Evolutionary conservation across 2,888 invertebrate species (phyloP).

Genomic region (Rhimphoctona megacephalus): DNA sequence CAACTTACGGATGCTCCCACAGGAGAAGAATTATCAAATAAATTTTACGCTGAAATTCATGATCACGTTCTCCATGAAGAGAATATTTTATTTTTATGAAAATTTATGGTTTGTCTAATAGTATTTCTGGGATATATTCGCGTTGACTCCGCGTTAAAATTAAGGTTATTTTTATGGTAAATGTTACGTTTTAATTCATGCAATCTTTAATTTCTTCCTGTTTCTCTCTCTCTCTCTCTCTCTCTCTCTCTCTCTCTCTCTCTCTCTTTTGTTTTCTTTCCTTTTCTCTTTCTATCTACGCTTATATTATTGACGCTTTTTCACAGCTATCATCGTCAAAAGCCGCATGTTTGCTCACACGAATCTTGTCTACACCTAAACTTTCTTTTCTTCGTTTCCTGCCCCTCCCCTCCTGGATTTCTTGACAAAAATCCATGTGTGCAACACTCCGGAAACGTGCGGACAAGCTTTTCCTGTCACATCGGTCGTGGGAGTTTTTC

Average conservation of each 20-base stretch:
- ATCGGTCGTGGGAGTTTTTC: not conserved
- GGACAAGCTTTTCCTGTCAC: conserved; percentile 37
- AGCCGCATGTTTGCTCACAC: conserved; percentile 30
- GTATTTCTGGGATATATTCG: not conserved
- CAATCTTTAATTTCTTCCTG: not conserved
- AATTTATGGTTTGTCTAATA: not conserved
- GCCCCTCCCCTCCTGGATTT: not conserved
- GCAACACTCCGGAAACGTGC: conserved; percentile 35
- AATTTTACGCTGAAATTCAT: not conserved
- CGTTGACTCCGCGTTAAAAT: not conserved
- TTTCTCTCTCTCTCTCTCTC: not conserved
- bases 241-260: not conserved
- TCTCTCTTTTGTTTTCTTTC: not conserved
- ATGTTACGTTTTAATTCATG: not conserved
- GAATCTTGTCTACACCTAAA: conserved; percentile 36
- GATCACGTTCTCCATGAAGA: conserved; percentile 72
- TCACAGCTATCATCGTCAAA: conserved; percentile 30
- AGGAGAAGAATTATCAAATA: not conserved
- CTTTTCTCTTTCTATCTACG: not conserved
- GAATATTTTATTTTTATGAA: not conserved
- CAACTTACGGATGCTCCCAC: conserved; percentile 68
- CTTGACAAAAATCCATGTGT: conserved; percentile 8
- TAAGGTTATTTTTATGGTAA: not conserved
- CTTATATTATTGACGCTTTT: not conserved
- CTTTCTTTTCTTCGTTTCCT: conserved; percentile 10